Evolutionary conservation across 2,888 invertebrate species (phyloP), one percentile per base, ranked within the genome.

Genomic region (Phasia obesa): DNA sequence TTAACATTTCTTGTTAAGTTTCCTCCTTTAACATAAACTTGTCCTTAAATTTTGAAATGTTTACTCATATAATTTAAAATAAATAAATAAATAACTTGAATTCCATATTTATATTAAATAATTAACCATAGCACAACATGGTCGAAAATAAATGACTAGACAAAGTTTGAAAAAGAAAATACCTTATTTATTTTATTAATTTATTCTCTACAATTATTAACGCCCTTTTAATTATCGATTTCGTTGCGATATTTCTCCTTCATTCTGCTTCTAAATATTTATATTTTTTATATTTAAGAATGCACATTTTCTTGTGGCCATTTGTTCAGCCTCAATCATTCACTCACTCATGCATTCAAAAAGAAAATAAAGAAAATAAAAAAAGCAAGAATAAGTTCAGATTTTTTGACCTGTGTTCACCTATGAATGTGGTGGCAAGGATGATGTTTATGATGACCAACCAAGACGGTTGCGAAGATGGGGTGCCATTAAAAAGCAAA

Each of bases 401-500:
- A 71, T 59, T 71, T 31, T 31, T 17, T 78, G 71, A 78, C 57
- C 78, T 78, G 51, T 65, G 71, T 65, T 78, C 49, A 78, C 78
- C 59, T 78, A 65, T 11, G 9, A 49, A 19, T 55, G 27, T 21
- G 31, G 21, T 51, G 47, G 65, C 47, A 21, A 31, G 27, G 15
- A 53, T 53, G 15, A 64, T 65, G 19, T 15, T 65, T 15, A 15
- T 42, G 57, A 25, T 65, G 59, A 25, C 11, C 64, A 38, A n/a
- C n/a, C 42, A 42, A 49, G 65, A 38, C 57, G 49, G 25, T 51
- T 38, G 65, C 27, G 9, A 31, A 55, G 27, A 27, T 38, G 38
- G 25, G 47, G 51, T n/a, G 51, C 42, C 4, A 13, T 55, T 21
- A 27, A 27, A 44, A 4, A 55, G 31, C 6, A 13, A 9, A 7